Evolutionary conservation across 2,888 invertebrate species (phyloP).

Genomic region (Tillus elongatus): DNA sequence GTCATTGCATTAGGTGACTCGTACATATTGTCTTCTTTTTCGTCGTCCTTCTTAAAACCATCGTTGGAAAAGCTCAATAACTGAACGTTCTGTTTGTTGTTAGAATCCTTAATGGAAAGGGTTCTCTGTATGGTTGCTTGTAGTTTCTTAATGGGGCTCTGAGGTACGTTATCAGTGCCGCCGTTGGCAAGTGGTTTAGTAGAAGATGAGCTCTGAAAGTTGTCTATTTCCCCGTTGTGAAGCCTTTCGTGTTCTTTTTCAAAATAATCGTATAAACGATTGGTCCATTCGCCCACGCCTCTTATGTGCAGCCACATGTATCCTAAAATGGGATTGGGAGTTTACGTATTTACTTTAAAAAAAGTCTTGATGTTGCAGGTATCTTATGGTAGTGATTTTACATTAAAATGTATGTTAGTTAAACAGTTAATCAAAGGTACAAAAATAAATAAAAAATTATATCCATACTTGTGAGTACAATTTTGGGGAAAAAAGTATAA

Average conservation of each 20-base stretch:
- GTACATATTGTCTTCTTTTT: no score
- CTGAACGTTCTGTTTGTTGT: slow-evolving; percentile 32
- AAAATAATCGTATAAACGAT: slow-evolving; percentile 75
- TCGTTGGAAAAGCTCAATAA: slow-evolving; percentile 38
- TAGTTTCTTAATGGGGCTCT: slow-evolving; percentile 36
- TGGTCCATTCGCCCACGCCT: slow-evolving; percentile 92
- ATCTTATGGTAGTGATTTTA: no score
- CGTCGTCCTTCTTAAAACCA: no score
- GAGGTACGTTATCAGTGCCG: slow-evolving; percentile 30
- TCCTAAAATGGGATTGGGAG: slow-evolving; percentile 54
- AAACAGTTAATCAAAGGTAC: no score
- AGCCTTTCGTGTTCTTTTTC: slow-evolving; percentile 70
- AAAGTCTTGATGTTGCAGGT: no score
- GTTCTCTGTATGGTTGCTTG: slow-evolving; percentile 44
- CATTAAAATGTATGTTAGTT: no score
- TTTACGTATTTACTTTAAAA: slow-evolving; percentile 12
- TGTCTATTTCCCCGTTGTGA: slow-evolving; percentile 53
- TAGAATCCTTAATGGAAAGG: slow-evolving; percentile 42
- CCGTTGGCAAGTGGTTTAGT: slow-evolving; percentile 29
- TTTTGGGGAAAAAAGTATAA: no score
- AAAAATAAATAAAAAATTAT: slow-evolving; percentile 11
- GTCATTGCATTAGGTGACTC: no score
- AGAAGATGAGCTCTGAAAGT: slow-evolving; percentile 26
- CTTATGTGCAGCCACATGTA: slow-evolving; percentile 90
- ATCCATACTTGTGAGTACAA: no score